phyloP scores from a whole-genome alignment of 2,888 invertebrate genomes.

The Dione vanillae region DNA sequence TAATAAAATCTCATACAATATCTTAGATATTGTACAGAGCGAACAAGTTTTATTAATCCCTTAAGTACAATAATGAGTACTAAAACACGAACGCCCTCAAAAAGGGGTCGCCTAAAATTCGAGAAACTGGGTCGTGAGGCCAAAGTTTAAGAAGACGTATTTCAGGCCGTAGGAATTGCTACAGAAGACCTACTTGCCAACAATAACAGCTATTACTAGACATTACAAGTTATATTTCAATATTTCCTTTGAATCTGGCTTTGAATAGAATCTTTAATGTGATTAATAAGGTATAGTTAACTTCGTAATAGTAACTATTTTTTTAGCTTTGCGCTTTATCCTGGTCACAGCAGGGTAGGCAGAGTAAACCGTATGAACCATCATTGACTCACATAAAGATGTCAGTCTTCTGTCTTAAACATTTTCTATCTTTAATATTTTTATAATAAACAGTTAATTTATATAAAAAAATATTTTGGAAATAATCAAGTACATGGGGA shows the following conservation, averaged over 20 bases:
- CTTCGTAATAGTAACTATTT: no score
- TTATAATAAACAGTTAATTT: no score
- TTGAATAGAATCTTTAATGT: background rate
- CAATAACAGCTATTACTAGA: background rate
- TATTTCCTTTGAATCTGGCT: background rate
- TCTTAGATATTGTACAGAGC: background rate
- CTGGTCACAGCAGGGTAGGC: no score
- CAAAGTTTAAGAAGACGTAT: conserved; percentile 19
- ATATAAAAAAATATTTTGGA: no score
- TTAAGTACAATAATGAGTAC: conserved; percentile 11
- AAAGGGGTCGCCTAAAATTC: conserved; percentile 11
- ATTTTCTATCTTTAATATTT: no score
- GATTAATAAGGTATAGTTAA: no score
- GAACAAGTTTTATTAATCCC: conserved; percentile 20
- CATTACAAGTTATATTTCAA: background rate
- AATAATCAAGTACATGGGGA: no score
- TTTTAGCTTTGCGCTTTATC: no score
- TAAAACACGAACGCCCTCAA: conserved; percentile 16
- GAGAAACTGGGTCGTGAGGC: conserved; percentile 1
- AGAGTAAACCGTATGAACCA: no score
- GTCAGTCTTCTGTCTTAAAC: no score
- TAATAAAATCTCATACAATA: conserved; percentile 13
- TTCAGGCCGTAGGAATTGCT: conserved; percentile 6
- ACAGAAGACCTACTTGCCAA: conserved; percentile 13
- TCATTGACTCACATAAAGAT: no score